Evolutionary conservation across 2,888 invertebrate genomes (phyloP), one percentile per base, ranked within the genome.

Genomic region (Eurytoma adleriae): DNA sequence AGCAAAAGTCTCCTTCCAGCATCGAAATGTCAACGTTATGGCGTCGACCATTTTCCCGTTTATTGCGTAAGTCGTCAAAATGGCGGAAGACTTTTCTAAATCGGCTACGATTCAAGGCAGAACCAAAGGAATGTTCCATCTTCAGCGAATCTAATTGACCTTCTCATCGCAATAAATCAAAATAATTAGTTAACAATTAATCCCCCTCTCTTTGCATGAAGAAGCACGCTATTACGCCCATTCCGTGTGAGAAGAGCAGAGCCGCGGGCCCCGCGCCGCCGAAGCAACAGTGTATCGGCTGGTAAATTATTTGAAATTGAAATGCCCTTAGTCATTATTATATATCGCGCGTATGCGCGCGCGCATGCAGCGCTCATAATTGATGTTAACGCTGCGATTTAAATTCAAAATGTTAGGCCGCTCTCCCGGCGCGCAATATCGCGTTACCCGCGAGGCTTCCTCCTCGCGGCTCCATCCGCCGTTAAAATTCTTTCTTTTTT

Each of bases 271-370:
- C 10, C 56, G 20, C 3, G 56, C 52, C 48, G 27, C 64, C 50
- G 64, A 62, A 30, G 40, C 24, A 66, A 18, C 20, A 54, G 40
- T 61, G 30, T 18, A 71, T 62, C 56, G 69, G 61, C 56, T 54
- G 48, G 64, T 68, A 30, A 74, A 64, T 74, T 57, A 69, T 59
- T 74, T 13, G 62, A 79, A 73, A 78, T 73, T 69, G 66, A 79
- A 73, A 72, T 68, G 72, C 64, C 79, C 57, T 56, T 50, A 66
- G 61, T 69, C 69, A 72, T 61, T 66, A 68, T 57, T 74, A 56
- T 54, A 54, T 54, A 78, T 64, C 59, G 59, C 27, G 16, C 30
- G 13, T 2, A 48, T 14, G 52, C 59, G 59, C 59, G 20, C 59
- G 12, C 59, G 64, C 62, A 62, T 13, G 57, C 13, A 40, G 20